Percentiles rank a stretch among this genome's conserved stretches.
Evolutionary conservation across 2,888 invertebrate species (phyloP).

Genomic region (Aleiodes leptofemur): DNA sequence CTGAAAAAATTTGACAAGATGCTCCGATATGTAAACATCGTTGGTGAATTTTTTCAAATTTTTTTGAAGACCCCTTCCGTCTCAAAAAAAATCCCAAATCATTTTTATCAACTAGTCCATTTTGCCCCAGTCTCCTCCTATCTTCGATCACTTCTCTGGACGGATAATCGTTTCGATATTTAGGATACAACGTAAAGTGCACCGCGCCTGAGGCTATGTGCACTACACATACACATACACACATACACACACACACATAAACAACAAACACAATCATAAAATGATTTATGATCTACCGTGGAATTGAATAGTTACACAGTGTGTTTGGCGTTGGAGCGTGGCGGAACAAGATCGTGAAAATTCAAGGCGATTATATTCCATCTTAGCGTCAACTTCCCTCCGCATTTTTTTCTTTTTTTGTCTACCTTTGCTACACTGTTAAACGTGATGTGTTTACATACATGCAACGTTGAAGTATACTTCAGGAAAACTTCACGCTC

Average conservation of each 20-base stretch:
- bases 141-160: not conserved
- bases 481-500: not conserved
- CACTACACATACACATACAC: not conserved
- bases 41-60: too few relatives aligned
- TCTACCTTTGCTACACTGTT: not conserved
- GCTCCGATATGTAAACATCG: too few relatives aligned
- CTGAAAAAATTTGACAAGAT: too few relatives aligned
- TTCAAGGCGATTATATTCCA: constrained; percentile 34
- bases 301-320: constrained; percentile 41
- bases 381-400: constrained; percentile 32
- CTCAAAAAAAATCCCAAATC: too few relatives aligned
- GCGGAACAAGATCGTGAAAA: constrained; percentile 36
- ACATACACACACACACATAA: not conserved
- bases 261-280: constrained; percentile 24
- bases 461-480: constrained; percentile 10
- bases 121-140: too few relatives aligned
- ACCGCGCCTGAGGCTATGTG: not conserved
- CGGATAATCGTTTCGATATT: constrained; percentile 26
- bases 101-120: too few relatives aligned
- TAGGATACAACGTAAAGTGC: constrained; percentile 26
- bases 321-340: constrained; percentile 36
- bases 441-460: constrained; percentile 8
- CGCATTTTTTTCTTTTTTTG: not conserved
- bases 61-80: too few relatives aligned
- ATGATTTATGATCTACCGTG: constrained; percentile 41